Base-by-base conservation (phyloP, 2,113 vertebrate genomes). In the Aptenodytes patagonicus region DNA sequence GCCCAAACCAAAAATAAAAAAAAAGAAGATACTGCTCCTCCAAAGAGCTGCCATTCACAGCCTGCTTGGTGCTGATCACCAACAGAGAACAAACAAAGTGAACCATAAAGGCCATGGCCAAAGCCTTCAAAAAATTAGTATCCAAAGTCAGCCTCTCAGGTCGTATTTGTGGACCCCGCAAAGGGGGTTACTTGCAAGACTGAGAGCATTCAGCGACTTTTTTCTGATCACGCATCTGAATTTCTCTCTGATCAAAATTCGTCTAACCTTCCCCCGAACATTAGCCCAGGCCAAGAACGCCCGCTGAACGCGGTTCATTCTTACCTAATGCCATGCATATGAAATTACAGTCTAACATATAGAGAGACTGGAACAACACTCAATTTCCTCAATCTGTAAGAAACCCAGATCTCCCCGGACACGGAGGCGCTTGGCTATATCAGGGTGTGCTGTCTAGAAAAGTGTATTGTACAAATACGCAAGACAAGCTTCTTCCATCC, bases 381-480 rank as follows among this genome's bases (percentile, higher is more conserved):
- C 20, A 6, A 0, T 7, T 69, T 16, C 78, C 36, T 2, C 61
- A 57, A 1, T 4, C 2, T 52, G 17, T 1, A 40, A 83, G 42
- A 76, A 54, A 19, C 8, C 7, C 44, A 32, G 34, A 14, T 5
- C 31, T 70, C 13, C 62, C 62, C 6, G 66, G 52, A 21, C 40
- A 34, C 5, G 2, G 54, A 42, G 57, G 32, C 75, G 7, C 61
- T 14, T 11, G 61, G 44, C 18, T 52, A 8, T 3, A 14, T 15
- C 29, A 14, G 44, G 51, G 25, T 4, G 44, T 14, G 66, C 46
- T 81, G 42, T 9, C 79, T 9, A 13, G 92, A 40, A 28, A 26
- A 40, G 21, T 0, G 6, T 2, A 2, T 13, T 20, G 57, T 13
- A 57, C 80, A 79, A 31, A 54, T 0, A 17, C 0, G 6, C 69